These are phyloP conservation scores for Pseudomyrmex concolor DNA, from an alignment of 1,140 invertebrate genomes.

Conservation along the genomic window DNA sequence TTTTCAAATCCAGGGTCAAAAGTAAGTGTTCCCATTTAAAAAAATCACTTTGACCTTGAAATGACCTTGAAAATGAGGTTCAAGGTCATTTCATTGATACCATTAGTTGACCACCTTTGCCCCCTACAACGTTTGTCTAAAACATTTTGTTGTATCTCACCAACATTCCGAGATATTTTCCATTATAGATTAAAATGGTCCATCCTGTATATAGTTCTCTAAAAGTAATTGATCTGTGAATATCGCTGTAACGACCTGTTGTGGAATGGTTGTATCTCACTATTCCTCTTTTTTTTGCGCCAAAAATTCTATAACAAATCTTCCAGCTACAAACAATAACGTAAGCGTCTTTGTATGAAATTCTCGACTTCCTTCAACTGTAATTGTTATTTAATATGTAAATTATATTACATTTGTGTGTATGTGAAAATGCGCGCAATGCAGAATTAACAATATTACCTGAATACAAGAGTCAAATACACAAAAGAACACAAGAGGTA, in stretches of 20 bases:
- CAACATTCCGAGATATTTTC: no score
- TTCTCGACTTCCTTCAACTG: constrained; percentile 2
- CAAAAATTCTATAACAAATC: constrained; percentile 20
- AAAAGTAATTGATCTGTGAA: constrained; percentile 12
- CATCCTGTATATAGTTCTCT: neutral
- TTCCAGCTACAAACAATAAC: constrained; percentile 27
- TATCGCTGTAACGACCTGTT: constrained; percentile 2
- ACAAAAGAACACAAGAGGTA: constrained; percentile 36
- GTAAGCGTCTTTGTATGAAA: constrained; percentile 18
- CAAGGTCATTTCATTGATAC: no score
- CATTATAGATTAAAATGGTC: no score
- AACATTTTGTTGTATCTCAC: no score
- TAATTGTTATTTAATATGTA: constrained; percentile 1
- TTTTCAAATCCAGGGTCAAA: no score
- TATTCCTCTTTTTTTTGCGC: neutral
- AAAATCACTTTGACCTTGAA: no score
- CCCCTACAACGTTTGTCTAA: no score
- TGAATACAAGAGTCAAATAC: neutral
- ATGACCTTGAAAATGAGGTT: no score
- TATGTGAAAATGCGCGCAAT: constrained; percentile 19
- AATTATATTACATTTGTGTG: constrained; percentile 29
- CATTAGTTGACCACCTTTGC: no score
- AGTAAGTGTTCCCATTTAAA: no score
- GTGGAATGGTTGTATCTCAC: neutral
- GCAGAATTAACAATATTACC: constrained; percentile 30